Evolutionary conservation across 2,888 invertebrate species (phyloP).

Genomic region (Lycaena phlaeas): DNA sequence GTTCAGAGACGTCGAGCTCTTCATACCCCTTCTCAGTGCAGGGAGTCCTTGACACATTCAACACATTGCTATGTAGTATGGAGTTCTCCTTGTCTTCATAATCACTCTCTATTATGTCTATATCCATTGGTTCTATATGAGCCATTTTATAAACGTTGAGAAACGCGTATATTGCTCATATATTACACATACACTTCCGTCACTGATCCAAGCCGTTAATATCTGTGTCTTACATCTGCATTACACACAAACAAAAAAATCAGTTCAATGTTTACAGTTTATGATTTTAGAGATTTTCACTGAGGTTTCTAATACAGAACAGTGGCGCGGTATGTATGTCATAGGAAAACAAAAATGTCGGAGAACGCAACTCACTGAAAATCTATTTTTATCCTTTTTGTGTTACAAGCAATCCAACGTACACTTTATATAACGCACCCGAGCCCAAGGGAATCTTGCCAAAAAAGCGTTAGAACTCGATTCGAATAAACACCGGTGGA

Average conservation of each 20-base stretch:
- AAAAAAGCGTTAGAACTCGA: conserved; percentile 41
- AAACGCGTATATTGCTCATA: not conserved
- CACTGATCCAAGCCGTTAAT: not conserved
- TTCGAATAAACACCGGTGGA: conserved; percentile 30
- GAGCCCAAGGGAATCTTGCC: conserved; percentile 65
- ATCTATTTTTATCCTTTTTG: conserved; percentile 67
- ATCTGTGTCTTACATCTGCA: not conserved
- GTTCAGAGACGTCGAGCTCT: conserved; percentile 56
- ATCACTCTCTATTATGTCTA: conserved; percentile 46
- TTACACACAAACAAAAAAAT: conserved; percentile 34
- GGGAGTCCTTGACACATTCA: conserved; percentile 32
- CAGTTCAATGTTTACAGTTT: conserved; percentile 55
- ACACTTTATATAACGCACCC: conserved; percentile 55
- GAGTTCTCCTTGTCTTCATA: conserved; percentile 63
- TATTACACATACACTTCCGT: not conserved
- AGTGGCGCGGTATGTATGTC: conserved; percentile 56
- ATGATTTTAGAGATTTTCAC: conserved; percentile 55
- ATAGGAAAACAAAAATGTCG: conserved; percentile 65
- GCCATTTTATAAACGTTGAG: conserved; percentile 35
- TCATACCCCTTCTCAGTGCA: conserved; percentile 59
- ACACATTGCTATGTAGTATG: conserved; percentile 47
- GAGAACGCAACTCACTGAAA: conserved; percentile 59
- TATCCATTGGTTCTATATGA: conserved; percentile 57
- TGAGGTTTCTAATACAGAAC: conserved; percentile 53
- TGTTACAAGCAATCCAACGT: conserved; percentile 45